A percentile compares a stretch with the other conserved stretches of the same genome.
These are phyloP conservation scores for Rhea pennata DNA, from an alignment of 2,113 vertebrate species.

Conservation along the genomic window DNA sequence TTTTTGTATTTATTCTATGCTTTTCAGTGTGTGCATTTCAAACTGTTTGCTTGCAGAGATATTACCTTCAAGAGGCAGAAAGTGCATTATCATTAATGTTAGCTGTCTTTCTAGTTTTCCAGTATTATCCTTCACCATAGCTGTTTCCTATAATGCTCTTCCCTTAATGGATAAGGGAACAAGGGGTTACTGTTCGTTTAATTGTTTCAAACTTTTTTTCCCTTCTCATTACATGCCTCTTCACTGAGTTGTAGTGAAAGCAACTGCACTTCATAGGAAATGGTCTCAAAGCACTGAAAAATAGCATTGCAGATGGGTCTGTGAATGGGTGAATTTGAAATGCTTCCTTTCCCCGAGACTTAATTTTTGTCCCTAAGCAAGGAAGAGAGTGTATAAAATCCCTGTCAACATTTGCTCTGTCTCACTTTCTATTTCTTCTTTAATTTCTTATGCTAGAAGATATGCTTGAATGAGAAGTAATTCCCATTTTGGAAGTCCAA, in stretches of 20 bases:
- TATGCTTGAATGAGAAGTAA: background rate
- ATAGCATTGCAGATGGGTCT: background rate
- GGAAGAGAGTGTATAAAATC: background rate
- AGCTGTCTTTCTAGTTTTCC: constrained; percentile 60
- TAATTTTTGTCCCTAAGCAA: background rate
- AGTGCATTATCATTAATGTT: constrained; percentile 62
- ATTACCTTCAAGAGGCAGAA: constrained; percentile 31
- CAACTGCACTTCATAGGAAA: background rate
- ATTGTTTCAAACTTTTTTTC: constrained; percentile 51
- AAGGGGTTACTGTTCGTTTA: constrained; percentile 41
- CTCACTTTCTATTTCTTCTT: background rate
- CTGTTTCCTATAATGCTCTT: constrained; percentile 50
- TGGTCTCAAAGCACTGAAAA: constrained; percentile 18
- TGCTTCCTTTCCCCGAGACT: background rate
- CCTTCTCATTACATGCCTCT: constrained; percentile 43
- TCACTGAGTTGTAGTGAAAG: constrained; percentile 22
- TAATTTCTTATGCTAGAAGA: background rate
- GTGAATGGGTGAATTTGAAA: background rate
- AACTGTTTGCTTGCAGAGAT: constrained; percentile 53
- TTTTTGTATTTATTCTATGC: constrained; percentile 52
- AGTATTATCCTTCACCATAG: constrained; percentile 52
- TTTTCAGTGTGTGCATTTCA: constrained; percentile 17
- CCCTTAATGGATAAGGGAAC: constrained; percentile 52
- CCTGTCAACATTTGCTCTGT: background rate
- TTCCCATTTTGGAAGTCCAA: background rate